Base-by-base conservation (phyloP, 2,113 vertebrate genomes). In the Megaceryle torquata region DNA sequence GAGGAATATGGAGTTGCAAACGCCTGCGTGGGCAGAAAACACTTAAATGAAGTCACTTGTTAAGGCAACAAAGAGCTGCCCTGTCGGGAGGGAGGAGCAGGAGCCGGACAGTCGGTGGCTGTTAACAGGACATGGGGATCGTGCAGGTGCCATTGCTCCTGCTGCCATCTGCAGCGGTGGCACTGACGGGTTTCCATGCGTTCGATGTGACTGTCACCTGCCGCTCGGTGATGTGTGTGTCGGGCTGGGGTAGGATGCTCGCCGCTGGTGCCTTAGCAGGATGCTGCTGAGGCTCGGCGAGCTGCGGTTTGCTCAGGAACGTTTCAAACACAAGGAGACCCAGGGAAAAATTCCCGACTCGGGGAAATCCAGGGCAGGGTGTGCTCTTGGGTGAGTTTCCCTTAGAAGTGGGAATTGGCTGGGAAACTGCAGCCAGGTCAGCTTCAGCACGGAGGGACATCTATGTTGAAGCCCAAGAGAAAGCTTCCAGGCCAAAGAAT, bases 121-220 rank as follows among this genome's bases (percentile, higher is more conserved):
- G 37, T 48, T 67, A 8, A 17, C 0, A 7, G 61, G 37, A 22
- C 24, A 1, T 5, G 0, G 51, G 63, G 53, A 56, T 21, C 4
- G 1, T n/a, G 63, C 22, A 25, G 57, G 51, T 17, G 5, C 35
- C 4, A 1, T 19, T 33, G 44, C 35, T 43, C 35, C 50, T 5
- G n/a, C 74, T 20, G 54, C 44, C 63, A 41, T 19, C 75, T 25
- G 39, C 81, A 53, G 60, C 43, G 13, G 65, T 1, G 2, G 37
- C 78, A 31, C 37, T 3, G 3, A 33, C 24, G 43, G 24, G 31
- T 20, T 65, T 82, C 50, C 24, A 9, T 3, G 25, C 4, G 0
- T 35, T 56, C 9, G 60, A 18, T 28, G 13, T 0, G 2, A 37
- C 41, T 26, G 0, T 35, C 2, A 2, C 2, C 1, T 22, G 61